phyloP scores from a whole-genome alignment of 2,888 invertebrate genomes.

The Pherbina coryleti region DNA sequence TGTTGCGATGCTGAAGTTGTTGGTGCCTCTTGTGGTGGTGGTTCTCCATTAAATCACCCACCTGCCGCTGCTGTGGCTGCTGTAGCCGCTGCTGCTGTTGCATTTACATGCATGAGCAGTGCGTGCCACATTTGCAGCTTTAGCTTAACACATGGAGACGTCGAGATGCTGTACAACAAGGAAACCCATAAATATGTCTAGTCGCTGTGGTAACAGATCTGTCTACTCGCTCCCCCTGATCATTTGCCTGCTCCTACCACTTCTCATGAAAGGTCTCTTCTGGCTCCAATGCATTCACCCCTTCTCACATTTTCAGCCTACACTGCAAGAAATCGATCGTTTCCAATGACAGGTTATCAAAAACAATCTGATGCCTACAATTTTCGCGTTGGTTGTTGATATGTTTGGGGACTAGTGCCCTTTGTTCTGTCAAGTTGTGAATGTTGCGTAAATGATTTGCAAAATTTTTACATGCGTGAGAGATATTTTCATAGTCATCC shows the following conservation, averaged over 20 bases:
- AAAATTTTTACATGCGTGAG: too few species aligned
- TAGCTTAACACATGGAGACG: background rate
- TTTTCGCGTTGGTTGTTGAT: constrained; percentile 44
- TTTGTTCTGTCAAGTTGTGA: constrained; percentile 31
- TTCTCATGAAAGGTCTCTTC: background rate
- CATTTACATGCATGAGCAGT: background rate
- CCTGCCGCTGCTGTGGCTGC: constrained; percentile 50
- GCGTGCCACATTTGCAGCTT: background rate
- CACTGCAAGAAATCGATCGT: constrained; percentile 59
- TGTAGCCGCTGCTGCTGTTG: constrained; percentile 47
- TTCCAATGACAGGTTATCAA: constrained; percentile 60
- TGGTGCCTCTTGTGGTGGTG: constrained; percentile 28
- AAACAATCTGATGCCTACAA: constrained; percentile 59
- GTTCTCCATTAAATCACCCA: constrained; percentile 53
- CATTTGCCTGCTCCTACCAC: background rate
- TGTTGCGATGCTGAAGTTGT: constrained; percentile 6
- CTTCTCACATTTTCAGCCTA: background rate
- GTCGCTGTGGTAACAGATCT: constrained; percentile 5
- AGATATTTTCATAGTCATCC: too few species aligned
- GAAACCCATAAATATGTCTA: constrained; percentile 55
- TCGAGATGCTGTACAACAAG: constrained; percentile 38
- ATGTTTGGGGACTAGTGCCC: background rate
- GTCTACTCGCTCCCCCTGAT: background rate
- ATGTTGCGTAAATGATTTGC: background rate
- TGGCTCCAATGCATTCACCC: background rate